Base-by-base conservation (phyloP, 2,113 vertebrate species). In the Oreochromis niloticus region DNA sequence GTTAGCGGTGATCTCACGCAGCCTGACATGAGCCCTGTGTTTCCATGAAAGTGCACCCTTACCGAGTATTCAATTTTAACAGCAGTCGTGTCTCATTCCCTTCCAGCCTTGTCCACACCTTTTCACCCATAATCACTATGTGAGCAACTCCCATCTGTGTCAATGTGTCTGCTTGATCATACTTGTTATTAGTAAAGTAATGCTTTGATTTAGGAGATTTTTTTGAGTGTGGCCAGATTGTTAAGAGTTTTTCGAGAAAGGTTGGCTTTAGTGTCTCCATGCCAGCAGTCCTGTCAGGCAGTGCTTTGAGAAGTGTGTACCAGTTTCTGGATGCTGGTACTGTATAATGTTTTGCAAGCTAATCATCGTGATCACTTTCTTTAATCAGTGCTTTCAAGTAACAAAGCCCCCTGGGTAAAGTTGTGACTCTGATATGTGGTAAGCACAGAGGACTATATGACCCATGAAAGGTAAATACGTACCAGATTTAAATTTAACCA, bases 21-120 rank as follows among this genome's bases (percentile, higher is more conserved):
- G 93, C 85, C 85, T 94, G 95, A 92, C 95, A 90, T 50, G 80
- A 86, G 93, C 94, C 93, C 54, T 57, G 79, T 80, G 86, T 91
- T 91, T 91, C 90, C 91, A 89, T 88, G 84, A 93, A 94, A 90
- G 91, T 91, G 89, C 93, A 79, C 80, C 84, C 90, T 89, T 84
- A 75, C 87, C 86, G 36, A 88, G 93, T 93, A 88, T 94, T 92
- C 93, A 81, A 94, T 95, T 95, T 95, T 90, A 95, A 94, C 92
- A 94, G 93, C 92, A 94, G 92, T 94, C 93, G 91, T 91, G 93
- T 95, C 94, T 93, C 90, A 94, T 94, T 89, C 71, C 90, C 80
- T 87, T 94, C 87, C 75, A 79, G 75, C 84, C 84, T 73, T 27
- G 50, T 84, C 71, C 66, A 7, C 75, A 90, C 85, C 89, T 87